Evolutionary conservation across 2,113 vertebrate species (phyloP).

Genomic region (Porphyrio hochstetteri): DNA sequence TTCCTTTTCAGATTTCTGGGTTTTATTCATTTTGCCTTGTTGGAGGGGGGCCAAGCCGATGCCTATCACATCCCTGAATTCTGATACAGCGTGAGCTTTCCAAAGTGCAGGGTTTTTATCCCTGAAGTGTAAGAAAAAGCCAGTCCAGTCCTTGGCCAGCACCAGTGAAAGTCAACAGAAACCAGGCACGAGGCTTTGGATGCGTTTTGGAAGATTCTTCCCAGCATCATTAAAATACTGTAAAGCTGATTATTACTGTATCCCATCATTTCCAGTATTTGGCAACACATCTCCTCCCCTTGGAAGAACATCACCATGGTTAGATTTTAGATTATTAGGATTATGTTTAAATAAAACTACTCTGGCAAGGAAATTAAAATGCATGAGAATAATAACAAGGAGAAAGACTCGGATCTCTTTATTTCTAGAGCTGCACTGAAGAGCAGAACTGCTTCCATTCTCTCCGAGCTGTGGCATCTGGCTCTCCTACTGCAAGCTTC

Average conservation of each 20-base stretch:
- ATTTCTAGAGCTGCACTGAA: background rate
- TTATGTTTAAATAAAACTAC: background rate
- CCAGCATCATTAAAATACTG: rapidly evolving
- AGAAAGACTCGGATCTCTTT: background rate
- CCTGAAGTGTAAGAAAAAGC: background rate
- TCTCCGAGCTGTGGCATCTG: background rate
- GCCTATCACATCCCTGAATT: background rate
- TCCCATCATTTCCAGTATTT: background rate
- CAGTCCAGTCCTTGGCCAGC: background rate
- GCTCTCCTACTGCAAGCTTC: background rate
- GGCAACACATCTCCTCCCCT: background rate
- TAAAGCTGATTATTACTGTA: background rate
- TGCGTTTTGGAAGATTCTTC: background rate
- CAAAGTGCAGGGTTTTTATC: background rate
- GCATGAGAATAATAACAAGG: background rate
- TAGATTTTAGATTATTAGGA: background rate
- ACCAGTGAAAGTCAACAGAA: rapidly evolving
- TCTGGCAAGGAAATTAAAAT: background rate
- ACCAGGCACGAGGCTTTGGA: rapidly evolving
- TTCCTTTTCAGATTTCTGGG: rapidly evolving
- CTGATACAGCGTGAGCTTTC: background rate
- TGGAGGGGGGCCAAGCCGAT: background rate
- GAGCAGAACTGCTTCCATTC: background rate
- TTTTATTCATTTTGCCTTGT: background rate
- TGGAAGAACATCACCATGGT: background rate